Evolutionary conservation across 2,888 invertebrate species (phyloP).

Genomic region (Lymantria dispar): DNA sequence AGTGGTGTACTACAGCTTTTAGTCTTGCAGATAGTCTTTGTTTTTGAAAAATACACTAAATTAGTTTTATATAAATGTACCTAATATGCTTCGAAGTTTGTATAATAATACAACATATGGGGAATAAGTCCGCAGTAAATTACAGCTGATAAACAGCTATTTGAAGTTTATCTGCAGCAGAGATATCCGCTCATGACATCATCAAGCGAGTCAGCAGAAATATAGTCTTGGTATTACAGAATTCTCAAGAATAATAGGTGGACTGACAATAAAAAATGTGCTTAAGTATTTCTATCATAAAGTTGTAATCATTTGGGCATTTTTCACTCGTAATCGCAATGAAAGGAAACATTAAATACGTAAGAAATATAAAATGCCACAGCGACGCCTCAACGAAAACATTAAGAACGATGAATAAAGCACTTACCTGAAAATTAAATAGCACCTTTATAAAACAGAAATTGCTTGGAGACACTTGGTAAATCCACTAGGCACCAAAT

Average conservation of each 20-base stretch:
- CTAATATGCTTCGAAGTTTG: no score
- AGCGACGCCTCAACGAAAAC: background rate
- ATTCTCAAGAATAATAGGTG: constrained; percentile 4
- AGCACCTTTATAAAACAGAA: constrained; percentile 58
- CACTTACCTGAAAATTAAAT: constrained; percentile 63
- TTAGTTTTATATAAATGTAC: no score
- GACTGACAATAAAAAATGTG: constrained; percentile 10
- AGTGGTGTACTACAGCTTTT: no score
- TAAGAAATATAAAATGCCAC: background rate
- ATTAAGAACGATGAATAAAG: background rate
- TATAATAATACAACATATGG: no score
- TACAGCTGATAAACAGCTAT: background rate
- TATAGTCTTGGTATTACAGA: constrained; percentile 1
- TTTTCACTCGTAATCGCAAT: background rate
- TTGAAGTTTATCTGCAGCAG: constrained; percentile 16
- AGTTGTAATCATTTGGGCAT: background rate
- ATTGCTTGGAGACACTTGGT: constrained; percentile 60
- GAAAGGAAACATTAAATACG: background rate
- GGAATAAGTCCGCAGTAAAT: no score
- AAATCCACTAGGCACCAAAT: constrained; percentile 76
- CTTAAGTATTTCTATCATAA: background rate
- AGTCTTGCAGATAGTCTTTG: no score
- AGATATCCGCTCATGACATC: constrained; percentile 55
- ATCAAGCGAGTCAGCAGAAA: constrained; percentile 27
- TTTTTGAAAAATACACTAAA: no score